Base-by-base conservation (phyloP, 2,113 vertebrate genomes). In the Hemibagrus wyckioides region DNA sequence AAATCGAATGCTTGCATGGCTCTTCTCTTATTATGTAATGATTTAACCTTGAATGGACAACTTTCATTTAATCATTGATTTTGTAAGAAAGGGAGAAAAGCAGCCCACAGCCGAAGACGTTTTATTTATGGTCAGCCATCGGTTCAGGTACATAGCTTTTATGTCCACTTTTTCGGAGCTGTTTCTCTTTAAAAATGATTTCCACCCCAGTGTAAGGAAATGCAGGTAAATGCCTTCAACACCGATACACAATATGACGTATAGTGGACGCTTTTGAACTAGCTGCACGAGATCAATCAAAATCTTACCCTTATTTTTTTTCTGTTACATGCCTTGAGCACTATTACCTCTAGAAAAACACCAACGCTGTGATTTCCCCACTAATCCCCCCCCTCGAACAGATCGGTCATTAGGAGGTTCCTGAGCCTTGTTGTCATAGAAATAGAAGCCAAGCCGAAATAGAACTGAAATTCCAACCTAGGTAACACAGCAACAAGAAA, bases 401-500 rank as follows among this genome's bases (percentile, higher is more conserved):
- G 63, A 36, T 82, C 79, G 76, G 79, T 86, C 69, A 83, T 91
- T 82, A 88, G 61, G 69, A 59, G 36, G 63, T 71, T 84, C 80
- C 63, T 87, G 56, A 88, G 80, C 73, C 85, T 90, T 83, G 90
- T 91, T 91, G 88, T 89, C 88, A 90, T 90, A 91, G 89, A 87
- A 90, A 89, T 91, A 80, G 79, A 54, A 88, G 69, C 86, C 61
- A 63, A 88, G 83, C 59, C 61, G 82, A 83, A 82, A 83, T 71
- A 84, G 80, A 88, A 80, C 80, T 52, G 56, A 67, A 69, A 71
- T 54, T 88, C 80, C 48, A 77, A 82, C 57, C n/a, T 69, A 67
- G 50, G 85, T 89, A 88, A 76, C 90, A 71, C 80, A 39, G 89
- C 83, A 85, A 86, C 83, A 83, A 84, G 65, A 82, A 88, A 80